Evolutionary conservation across 2,888 invertebrate species (phyloP).

Genomic region (Cephus nigrinus): DNA sequence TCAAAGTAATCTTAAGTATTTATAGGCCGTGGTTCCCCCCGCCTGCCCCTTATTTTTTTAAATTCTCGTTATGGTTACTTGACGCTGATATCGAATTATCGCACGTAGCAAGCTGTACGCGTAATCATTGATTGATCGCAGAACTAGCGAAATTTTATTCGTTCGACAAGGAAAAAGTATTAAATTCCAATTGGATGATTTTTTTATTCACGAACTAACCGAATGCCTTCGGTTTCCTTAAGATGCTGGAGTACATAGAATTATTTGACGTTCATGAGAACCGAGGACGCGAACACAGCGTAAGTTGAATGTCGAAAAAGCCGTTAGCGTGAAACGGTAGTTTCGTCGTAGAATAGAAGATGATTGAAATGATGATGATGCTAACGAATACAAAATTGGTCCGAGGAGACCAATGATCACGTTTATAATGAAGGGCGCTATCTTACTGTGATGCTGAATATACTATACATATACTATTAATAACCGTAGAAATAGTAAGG

Average conservation of each 20-base stretch:
- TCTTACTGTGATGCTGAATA: conserved; percentile 66
- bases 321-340: neutral
- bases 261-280: neutral
- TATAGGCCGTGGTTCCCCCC: conserved; percentile 4
- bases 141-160: neutral
- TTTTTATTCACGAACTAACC: neutral
- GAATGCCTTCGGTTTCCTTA: neutral
- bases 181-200: neutral
- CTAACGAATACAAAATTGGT: neutral
- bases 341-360: neutral
- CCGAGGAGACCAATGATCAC: neutral
- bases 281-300: neutral
- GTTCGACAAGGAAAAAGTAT: neutral
- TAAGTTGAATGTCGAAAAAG: neutral
- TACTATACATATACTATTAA: conserved; percentile 43
- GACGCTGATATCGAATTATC: neutral
- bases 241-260: neutral
- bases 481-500: conserved; percentile 24
- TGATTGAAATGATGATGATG: neutral
- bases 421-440: conserved; percentile 63
- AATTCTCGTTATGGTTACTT: conserved; percentile 5
- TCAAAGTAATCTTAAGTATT: conserved; percentile 46
- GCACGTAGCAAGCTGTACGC: too few species aligned
- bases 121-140: neutral
- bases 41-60: conserved; percentile 11